These are phyloP conservation scores for Phlogophora meticulosa DNA, from an alignment of 2,888 invertebrate genomes.

Conservation along the genomic window DNA sequence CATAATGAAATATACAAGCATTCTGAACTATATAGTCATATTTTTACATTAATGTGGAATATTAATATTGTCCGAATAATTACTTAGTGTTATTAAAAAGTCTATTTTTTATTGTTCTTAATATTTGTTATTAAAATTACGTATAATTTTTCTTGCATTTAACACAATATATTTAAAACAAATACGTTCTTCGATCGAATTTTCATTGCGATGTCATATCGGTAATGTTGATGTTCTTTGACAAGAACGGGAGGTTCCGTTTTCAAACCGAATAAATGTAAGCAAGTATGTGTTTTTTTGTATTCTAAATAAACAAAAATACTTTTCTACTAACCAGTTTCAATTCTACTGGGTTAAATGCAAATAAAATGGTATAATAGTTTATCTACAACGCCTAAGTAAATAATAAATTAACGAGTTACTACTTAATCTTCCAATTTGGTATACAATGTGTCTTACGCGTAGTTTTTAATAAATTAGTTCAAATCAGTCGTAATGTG, in stretches of 20 bases:
- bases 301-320: neutral
- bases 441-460: constrained; percentile 82
- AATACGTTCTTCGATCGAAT: neutral
- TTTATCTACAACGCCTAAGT: constrained; percentile 51
- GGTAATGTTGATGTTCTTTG: neutral
- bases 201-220: neutral
- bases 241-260: neutral
- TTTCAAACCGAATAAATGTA: neutral
- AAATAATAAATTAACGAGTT: constrained; percentile 58
- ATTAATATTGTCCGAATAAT: constrained; percentile 22
- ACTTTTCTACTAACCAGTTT: neutral
- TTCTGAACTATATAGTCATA: constrained; percentile 16
- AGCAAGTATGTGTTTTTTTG: too few species aligned
- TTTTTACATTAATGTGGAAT: constrained; percentile 36
- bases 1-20: constrained; percentile 41
- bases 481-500: constrained; percentile 81
- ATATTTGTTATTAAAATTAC: constrained; percentile 22
- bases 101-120: constrained; percentile 40
- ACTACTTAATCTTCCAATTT: constrained; percentile 77
- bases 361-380: constrained; percentile 29
- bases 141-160: constrained; percentile 26
- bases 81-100: constrained; percentile 10
- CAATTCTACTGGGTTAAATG: constrained; percentile 13
- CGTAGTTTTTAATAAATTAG: constrained; percentile 82
- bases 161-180: constrained; percentile 1